Percentiles rank a stretch among this genome's conserved stretches.
Evolutionary conservation across 1,140 invertebrate genomes (phyloP).

Genomic region (Bombus vancouverensis): DNA sequence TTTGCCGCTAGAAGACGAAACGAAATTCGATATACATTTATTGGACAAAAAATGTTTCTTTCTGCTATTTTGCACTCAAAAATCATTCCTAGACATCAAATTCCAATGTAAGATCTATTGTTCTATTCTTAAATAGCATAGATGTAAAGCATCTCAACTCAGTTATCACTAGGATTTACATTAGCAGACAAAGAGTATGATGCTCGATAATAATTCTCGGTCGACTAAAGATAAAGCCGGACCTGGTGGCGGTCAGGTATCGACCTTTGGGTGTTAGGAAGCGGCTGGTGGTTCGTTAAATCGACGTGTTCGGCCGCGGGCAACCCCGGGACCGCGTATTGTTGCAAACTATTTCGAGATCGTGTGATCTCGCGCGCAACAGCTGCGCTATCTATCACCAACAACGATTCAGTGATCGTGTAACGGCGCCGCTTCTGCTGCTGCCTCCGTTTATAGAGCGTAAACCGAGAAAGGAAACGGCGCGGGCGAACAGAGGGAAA

Average conservation of each 20-base stretch:
- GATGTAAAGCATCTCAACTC: neutral
- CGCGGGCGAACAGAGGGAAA: neutral
- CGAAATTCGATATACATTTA: too few species aligned
- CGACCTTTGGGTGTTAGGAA: slow-evolving; percentile 8
- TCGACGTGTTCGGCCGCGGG: slow-evolving; percentile 41
- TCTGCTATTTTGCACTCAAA: too few species aligned
- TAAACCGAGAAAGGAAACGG: slow-evolving; percentile 67
- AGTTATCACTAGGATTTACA: neutral
- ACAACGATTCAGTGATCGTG: slow-evolving; percentile 81
- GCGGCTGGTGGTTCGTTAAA: slow-evolving; percentile 61
- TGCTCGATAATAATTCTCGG: slow-evolving; percentile 41
- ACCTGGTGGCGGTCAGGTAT: slow-evolving; percentile 19
- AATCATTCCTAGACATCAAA: too few species aligned
- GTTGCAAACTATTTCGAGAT: slow-evolving; percentile 79
- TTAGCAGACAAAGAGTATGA: neutral
- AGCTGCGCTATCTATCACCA: slow-evolving; percentile 81
- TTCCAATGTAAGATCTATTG: neutral
- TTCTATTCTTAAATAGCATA: neutral
- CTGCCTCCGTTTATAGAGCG: slow-evolving; percentile 73
- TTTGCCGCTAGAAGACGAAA: too few species aligned
- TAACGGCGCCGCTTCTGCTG: slow-evolving; percentile 61
- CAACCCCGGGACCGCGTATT: slow-evolving; percentile 64
- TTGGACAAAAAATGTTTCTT: too few species aligned
- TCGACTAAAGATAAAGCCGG: slow-evolving; percentile 48
- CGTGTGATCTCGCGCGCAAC: slow-evolving; percentile 77